Base-by-base conservation (phyloP, 2,888 invertebrate species). In the Alitta virens region DNA sequence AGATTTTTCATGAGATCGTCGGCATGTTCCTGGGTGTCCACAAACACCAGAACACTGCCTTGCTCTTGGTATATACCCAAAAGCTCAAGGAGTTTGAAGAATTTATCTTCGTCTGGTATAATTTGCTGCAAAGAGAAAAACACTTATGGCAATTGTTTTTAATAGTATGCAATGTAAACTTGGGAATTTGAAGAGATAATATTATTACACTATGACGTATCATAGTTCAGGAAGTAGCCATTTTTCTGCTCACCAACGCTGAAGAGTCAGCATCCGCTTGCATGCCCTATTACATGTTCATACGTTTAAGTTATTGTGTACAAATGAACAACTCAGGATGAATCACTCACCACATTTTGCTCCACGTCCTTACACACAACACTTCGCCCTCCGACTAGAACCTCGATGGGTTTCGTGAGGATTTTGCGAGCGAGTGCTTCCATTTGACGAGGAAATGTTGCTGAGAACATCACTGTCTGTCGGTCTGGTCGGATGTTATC, bases 401-500 rank as follows among this genome's bases (percentile, higher is more conserved):
- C 92, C 85, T 99, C 99, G 49, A 99, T 90, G 0, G 99, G 99
- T 81, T 93, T 92, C 71, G 90, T 91, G 5, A 99, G 84, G 73
- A 97, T 94, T 69, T 95, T 87, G 23, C 97, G 85, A 0, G 99
- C 99, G 14, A 99, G 84, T 0, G 97, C 98, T 82, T 99, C 99
- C 98, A 99, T 99, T 84, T 96, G 96, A 0, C 97, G 86, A 0
- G 99, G 99, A 82, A 99, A 99, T 0, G 99, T 99, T 0, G 99
- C 99, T 71, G 95, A 96, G 83, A 99, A 99, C 89, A 99, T 91
- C 16, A 99, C 98, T 0, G 97, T 97, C 83, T 99, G 98, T 55
- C 97, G 84, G 82, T 99, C 98, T 0, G 97, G 97, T 26, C 97
- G 86, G 0, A 98, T 91, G 81, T 97, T 97, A 80, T 98, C 97